A percentile compares a stretch with the other conserved stretches of the same genome.
These are phyloP conservation scores for Lepeophtheirus nordmannii DNA, from an alignment of 2,888 invertebrate species.

Conservation along the genomic window DNA sequence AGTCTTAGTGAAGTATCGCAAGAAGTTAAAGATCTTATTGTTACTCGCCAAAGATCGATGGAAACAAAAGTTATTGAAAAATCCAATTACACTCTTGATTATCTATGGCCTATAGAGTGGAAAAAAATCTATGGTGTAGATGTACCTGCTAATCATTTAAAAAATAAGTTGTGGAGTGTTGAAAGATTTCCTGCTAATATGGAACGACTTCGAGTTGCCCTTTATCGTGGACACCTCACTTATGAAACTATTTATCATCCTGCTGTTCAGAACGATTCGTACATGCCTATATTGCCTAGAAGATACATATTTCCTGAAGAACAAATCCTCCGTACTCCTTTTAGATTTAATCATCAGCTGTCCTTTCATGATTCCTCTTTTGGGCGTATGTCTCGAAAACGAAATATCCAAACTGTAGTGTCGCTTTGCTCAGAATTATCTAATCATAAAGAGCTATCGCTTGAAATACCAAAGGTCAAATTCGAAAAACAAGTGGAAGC, in stretches of 20 bases:
- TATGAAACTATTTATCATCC: neutral
- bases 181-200: neutral
- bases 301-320: neutral
- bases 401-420: neutral
- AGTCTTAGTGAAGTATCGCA: neutral
- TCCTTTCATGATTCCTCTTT: neutral
- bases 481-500: neutral
- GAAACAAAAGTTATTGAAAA: neutral
- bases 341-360: neutral
- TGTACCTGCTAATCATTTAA: neutral
- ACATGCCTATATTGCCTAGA: neutral
- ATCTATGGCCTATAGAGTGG: constrained; percentile 12
- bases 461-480: neutral
- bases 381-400: neutral
- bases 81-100: neutral
- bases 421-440: neutral
- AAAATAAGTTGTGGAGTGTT: neutral
- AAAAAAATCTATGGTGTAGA: neutral
- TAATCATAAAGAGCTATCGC: neutral
- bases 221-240: neutral
- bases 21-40: constrained; percentile 5
- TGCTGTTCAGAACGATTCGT: neutral
- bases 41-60: neutral
- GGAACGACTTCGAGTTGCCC: neutral
- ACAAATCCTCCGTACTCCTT: neutral